Conservation (phyloP, 2,888 invertebrate genomes). For the Muschampia plurimacula region DNA sequence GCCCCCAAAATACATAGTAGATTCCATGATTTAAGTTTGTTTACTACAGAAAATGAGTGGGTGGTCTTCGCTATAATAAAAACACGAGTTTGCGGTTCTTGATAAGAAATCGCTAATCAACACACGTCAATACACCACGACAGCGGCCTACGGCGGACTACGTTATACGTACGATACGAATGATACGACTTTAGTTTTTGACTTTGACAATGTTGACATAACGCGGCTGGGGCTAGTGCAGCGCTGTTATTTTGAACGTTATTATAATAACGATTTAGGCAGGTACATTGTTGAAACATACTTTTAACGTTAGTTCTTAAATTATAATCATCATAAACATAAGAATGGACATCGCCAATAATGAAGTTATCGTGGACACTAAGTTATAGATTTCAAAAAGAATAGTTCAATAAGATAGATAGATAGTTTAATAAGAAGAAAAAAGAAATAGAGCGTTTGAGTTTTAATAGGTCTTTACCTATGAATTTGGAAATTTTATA, state of each 20-base stretch:
- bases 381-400: too few species aligned
- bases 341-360: too few species aligned
- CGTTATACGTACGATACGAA: too few species aligned
- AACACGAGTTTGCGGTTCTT: conserved; percentile 46
- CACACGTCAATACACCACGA: conserved; percentile 52
- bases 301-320: not conserved
- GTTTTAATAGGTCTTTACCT: too few species aligned
- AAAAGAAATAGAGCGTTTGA: too few species aligned
- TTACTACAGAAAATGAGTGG: conserved; percentile 44
- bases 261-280: not conserved
- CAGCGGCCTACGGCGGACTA: conserved; percentile 49
- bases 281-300: not conserved
- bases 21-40: conserved; percentile 49
- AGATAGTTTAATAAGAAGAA: too few species aligned
- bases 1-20: conserved; percentile 70
- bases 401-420: too few species aligned
- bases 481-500: too few species aligned
- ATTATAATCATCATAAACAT: too few species aligned
- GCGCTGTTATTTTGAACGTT: not conserved
- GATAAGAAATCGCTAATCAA: conserved; percentile 45
- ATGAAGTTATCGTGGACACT: too few species aligned
- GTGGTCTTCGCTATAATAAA: conserved; percentile 43
- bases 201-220: conserved; percentile 25
- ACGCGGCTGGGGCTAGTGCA: conserved; percentile 11
- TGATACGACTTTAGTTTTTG: conserved; percentile 19